These are phyloP conservation scores for Neocrepidodera transversa DNA, from an alignment of 2,888 invertebrate species.

Conservation along the genomic window DNA sequence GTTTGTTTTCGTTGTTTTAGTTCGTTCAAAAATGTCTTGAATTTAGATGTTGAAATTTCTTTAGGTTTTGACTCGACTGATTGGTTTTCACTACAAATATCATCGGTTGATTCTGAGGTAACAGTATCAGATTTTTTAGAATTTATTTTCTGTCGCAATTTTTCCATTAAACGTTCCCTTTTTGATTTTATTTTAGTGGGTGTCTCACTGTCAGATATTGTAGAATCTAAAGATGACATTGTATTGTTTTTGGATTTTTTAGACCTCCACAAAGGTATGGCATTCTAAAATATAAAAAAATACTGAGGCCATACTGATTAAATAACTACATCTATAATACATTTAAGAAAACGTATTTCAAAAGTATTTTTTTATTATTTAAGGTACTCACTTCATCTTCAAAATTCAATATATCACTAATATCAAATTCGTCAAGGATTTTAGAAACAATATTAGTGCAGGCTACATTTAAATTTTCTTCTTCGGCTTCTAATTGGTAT, in stretches of 20 bases:
- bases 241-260: not conserved
- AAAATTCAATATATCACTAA: conserved; percentile 4
- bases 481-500: conserved; percentile 8
- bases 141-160: not conserved
- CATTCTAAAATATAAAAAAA: not conserved
- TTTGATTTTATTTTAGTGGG: conserved; percentile 1
- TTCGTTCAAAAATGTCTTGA: conserved; percentile 1
- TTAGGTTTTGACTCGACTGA: not conserved
- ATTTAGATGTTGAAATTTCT: not conserved
- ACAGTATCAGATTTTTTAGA: not conserved
- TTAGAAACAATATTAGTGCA: conserved; percentile 19
- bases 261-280: not conserved
- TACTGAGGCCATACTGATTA: no score
- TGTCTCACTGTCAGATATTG: conserved; percentile 7
- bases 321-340: no score
- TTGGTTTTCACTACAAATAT: not conserved
- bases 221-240: not conserved
- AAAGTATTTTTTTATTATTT: not conserved
- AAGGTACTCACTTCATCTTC: conserved; percentile 24
- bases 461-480: not conserved
- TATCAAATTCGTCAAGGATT: conserved; percentile 24
- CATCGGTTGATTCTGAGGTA: not conserved
- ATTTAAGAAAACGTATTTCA: no score
- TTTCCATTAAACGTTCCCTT: conserved; percentile 5
- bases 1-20: not conserved